Conservation (phyloP, 1,140 invertebrate species). For the Nasonia giraulti region DNA sequence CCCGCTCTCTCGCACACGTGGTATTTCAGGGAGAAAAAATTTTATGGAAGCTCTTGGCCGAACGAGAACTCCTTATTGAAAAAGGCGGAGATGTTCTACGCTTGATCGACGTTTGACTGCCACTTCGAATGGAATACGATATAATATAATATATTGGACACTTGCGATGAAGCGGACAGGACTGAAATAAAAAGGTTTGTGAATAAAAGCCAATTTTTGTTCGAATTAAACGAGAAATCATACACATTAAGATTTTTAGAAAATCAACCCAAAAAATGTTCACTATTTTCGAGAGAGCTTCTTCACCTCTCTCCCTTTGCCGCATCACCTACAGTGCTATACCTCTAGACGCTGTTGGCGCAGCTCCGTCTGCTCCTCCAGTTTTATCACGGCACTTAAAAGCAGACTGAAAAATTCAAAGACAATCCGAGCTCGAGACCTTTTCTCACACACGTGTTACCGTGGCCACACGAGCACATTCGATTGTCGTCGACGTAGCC, state of each 20-base stretch:
- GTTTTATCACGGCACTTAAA: conserved; percentile 49
- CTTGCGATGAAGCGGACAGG: no score
- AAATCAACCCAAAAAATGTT: no score
- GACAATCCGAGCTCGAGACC: conserved; percentile 42
- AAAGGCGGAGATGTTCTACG: not conserved
- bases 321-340: not conserved
- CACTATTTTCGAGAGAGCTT: no score
- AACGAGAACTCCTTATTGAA: not conserved
- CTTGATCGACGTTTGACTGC: not conserved
- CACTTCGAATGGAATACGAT: not conserved
- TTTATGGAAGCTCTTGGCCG: not conserved
- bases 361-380: not conserved
- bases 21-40: not conserved
- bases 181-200: not conserved
- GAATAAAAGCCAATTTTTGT: no score
- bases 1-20: no score
- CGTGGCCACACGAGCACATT: not conserved
- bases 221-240: no score
- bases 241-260: no score
- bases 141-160: no score
- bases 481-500: conserved; percentile 36
- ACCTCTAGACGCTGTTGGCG: not conserved
- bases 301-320: not conserved
- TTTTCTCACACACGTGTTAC: not conserved
- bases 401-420: conserved; percentile 50